These are phyloP conservation scores for Cyanistes caeruleus DNA, from an alignment of 2,113 vertebrate species.

Conservation along the genomic window DNA sequence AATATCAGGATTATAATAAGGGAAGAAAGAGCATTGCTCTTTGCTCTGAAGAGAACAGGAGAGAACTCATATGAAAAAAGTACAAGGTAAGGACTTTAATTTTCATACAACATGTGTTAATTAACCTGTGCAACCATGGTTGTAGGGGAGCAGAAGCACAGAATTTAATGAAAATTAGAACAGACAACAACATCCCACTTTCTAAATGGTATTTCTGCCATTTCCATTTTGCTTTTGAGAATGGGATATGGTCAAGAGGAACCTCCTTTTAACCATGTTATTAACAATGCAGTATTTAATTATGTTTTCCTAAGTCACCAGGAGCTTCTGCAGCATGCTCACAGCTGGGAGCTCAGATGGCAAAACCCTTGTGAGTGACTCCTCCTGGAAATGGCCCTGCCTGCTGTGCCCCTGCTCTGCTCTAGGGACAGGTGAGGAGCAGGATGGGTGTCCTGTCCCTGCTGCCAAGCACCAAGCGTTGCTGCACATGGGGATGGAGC, in stretches of 20 bases:
- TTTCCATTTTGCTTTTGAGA: neutral
- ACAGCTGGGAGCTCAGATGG: neutral
- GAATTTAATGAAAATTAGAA: constrained; percentile 29
- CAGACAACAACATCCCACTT: constrained; percentile 20
- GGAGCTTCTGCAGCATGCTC: rapidly evolving
- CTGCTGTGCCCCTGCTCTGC: neutral
- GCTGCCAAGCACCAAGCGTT: neutral
- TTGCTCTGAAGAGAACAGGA: neutral
- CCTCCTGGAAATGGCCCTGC: neutral
- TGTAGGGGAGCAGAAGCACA: neutral
- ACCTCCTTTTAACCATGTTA: neutral
- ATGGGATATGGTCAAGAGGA: neutral
- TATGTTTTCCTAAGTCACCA: neutral
- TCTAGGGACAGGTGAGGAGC: neutral
- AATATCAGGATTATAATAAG: neutral
- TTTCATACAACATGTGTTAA: constrained; percentile 26
- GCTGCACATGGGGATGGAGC: neutral
- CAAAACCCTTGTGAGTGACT: neutral
- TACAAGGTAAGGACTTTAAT: neutral
- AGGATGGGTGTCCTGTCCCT: neutral
- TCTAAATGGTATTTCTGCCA: constrained; percentile 8
- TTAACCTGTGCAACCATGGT: constrained; percentile 25
- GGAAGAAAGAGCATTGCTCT: neutral
- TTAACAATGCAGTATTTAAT: neutral
- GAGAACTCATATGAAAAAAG: neutral